Evolutionary conservation across 2,797 vertebrate species (phyloP), one percentile per base, ranked within the genome.

Genomic region (Sebastolobus alascanus): DNA sequence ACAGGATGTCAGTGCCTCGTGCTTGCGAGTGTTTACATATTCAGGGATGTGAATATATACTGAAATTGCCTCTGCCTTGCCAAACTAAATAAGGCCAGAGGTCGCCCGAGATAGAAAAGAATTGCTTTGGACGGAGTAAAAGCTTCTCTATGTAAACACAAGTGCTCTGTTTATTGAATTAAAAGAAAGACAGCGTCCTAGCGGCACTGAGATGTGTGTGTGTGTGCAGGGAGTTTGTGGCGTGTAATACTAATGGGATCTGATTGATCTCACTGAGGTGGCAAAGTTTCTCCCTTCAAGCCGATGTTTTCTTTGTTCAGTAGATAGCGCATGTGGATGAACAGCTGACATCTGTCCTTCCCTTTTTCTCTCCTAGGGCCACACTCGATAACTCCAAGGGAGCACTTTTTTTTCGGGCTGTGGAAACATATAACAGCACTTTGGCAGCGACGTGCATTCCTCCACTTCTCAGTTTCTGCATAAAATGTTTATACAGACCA

Each of bases 171-270:
- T 84, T 80, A 83, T 75, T 86, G 67, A 86, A 79, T 63, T 80
- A 68, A 75, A 80, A 69, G 73, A 80, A 60, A 68, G 59, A 35
- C 8, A 40, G 22, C 40, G 2, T 50, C 60, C 68, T 69, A 38
- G 25, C 27, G 8, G 8, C 29, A 5, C 33, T 33, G 68, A 25
- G 63, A 75, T 69, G 50, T 82, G 29, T 52, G 64, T 67, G 52
- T 82, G 67, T 63, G 68, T 52, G 74, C 31, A 59, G 66, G 29
- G 65, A 86, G 68, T 80, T 78, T 58, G 40, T 70, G 61, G 56
- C 20, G 1, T 66, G 68, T 80, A 73, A 87, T 78, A 64, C 83
- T 85, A 88, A 92, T 85, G 70, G 75, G 73, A 86, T 86, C 60
- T 63, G 73, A 88, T 85, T 7, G 69, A 84, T 87, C 68, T 84